Conservation (phyloP, 2,113 vertebrate species). For the Lontra canadensis region DNA sequence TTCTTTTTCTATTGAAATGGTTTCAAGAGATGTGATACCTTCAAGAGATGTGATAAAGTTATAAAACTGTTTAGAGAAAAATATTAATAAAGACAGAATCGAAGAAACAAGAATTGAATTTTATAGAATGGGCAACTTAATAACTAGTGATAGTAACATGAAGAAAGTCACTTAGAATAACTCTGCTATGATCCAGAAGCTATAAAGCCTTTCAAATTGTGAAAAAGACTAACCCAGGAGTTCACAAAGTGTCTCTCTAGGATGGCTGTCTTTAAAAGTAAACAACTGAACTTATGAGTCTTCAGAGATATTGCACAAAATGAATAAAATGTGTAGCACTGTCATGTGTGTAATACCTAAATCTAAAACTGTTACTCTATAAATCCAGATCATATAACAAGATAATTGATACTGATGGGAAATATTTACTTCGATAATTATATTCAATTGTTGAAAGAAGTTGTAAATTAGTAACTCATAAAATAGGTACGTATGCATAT, state of each 20-base stretch:
- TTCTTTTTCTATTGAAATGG: conserved; percentile 24
- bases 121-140: background rate
- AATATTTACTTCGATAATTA: conserved; percentile 15
- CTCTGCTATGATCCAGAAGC: background rate
- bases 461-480: background rate
- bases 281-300: background rate
- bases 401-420: background rate
- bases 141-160: background rate
- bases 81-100: conserved; percentile 16
- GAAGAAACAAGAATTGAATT: background rate
- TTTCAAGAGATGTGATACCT: conserved; percentile 16
- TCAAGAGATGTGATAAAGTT: conserved; percentile 38
- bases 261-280: background rate
- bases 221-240: background rate
- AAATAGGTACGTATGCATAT: background rate
- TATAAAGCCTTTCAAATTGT: conserved; percentile 2
- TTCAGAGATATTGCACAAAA: background rate
- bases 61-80: conserved; percentile 20
- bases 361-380: background rate
- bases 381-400: background rate
- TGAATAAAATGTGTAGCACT: background rate
- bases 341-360: background rate
- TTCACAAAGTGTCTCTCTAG: background rate
- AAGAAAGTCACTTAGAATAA: conserved; percentile 22
- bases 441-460: conserved; percentile 15